Evolutionary conservation across 1,140 invertebrate genomes (phyloP).

Genomic region (Anoplolepis gracilipes): DNA sequence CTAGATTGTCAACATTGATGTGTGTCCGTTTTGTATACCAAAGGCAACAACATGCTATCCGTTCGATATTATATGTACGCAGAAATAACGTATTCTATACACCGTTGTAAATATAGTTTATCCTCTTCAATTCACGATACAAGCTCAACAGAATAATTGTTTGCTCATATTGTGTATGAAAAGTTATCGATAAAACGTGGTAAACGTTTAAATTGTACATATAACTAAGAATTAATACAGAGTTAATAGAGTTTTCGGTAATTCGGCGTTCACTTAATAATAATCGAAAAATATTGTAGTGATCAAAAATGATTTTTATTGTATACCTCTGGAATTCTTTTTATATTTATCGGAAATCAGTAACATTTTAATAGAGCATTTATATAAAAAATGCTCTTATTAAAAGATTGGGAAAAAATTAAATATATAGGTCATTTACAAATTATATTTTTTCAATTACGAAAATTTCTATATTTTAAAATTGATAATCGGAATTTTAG

Average conservation of each 20-base stretch:
- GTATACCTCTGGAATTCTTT: neutral
- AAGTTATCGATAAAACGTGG: conserved; percentile 9
- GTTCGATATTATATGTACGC: conserved; percentile 17
- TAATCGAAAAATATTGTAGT: neutral
- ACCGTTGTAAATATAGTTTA: conserved; percentile 58
- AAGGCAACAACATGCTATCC: conserved; percentile 49
- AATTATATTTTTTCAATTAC: conserved; percentile 43
- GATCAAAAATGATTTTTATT: conserved; percentile 32
- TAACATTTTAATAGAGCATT: conserved; percentile 46
- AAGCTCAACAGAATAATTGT: neutral
- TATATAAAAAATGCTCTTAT: neutral
- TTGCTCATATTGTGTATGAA: neutral
- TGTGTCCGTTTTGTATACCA: conserved; percentile 33
- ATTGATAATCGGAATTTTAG: neutral
- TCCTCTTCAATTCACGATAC: conserved; percentile 40
- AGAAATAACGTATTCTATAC: neutral
- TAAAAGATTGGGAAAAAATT: neutral
- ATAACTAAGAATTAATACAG: neutral
- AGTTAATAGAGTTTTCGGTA: conserved; percentile 7
- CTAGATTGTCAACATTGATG: conserved; percentile 23
- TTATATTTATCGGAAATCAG: conserved; percentile 37
- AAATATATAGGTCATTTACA: neutral
- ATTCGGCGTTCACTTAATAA: conserved; percentile 14
- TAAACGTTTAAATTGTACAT: neutral
- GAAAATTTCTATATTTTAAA: conserved; percentile 1